A percentile compares a stretch with the other conserved stretches of the same genome.
These are phyloP conservation scores for Cyrtodaria siliqua DNA, from an alignment of 2,888 invertebrate genomes.

Conservation along the genomic window DNA sequence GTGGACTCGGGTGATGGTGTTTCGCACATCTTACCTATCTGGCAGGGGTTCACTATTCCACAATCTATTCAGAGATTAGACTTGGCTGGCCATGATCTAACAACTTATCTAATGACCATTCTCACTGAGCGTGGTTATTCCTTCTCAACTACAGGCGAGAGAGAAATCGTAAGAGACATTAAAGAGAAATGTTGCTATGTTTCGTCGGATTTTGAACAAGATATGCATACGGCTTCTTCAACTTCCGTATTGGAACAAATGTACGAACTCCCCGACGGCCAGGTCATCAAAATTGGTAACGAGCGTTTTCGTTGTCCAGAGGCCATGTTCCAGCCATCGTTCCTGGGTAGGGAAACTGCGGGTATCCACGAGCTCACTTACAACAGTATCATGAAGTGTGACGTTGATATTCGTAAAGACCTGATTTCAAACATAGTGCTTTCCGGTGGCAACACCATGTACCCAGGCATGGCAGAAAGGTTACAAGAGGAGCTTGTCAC, in stretches of 20 bases:
- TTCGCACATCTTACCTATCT: not conserved
- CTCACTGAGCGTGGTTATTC: not conserved
- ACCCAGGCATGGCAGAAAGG: not conserved
- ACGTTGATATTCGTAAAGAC: not conserved
- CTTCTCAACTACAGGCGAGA: not conserved
- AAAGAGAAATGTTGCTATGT: not conserved
- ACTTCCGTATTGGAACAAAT: not conserved
- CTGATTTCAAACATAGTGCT: not conserved
- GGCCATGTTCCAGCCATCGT: not conserved
- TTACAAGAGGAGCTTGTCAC: not conserved
- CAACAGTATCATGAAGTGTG: not conserved
- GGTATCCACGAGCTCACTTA: not conserved
- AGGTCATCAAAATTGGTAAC: not conserved
- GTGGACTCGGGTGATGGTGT: not conserved
- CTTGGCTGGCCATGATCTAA: not conserved
- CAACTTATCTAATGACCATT: not conserved
- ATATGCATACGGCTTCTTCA: not conserved
- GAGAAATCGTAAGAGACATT: not conserved
- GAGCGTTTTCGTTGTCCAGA: not conserved
- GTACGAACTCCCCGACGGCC: not conserved
- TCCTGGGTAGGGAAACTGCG: not conserved
- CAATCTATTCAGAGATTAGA: not conserved
- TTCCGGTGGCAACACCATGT: not conserved
- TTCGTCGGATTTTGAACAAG: not conserved
- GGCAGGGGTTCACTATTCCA: not conserved